Evolutionary conservation across 1,140 invertebrate genomes (phyloP), one percentile per base, ranked within the genome.

Genomic region (Babylonia areolata): DNA sequence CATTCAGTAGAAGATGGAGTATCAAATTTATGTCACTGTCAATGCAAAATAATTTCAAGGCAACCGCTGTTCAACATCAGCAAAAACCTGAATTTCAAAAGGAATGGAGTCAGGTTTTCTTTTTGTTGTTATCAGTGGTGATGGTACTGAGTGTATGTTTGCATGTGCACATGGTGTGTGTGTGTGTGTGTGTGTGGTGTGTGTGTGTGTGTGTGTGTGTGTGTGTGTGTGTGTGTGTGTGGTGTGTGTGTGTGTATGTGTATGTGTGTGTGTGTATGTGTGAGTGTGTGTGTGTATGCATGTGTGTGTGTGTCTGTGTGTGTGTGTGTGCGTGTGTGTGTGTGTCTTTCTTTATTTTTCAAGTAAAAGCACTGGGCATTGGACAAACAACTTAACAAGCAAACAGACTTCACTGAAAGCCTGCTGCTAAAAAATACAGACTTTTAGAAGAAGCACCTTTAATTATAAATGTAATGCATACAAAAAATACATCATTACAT

Each of bases 221-320:
- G 58, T 64, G 17, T 64, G 17, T 64, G 58, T 64, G 58, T 64
- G 58, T 64, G 58, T 2, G 58, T 64, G 58, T 54, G 39, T 42
- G n/a, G 40, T 42, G 15, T 80, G 78, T 80, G 35, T 46, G 51
- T 54, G 35, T 80, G 78, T 80, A 28, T 80, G 31, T 33, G 40
- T 80, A 2, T n/a, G 58, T 64, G 58, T 64, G 58, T 11, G 9
- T 1, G 9, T 3, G 2, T 23, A 37, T 46, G 40, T 46, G 39
- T 23, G n/a, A n/a, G 51, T 54, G 40, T 31, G 40, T 54, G 51
- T 40, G 78, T 9, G 78, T 40, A 37, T 33, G 40, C 31, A 6
- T n/a, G 37, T 64, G 78, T 80, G 46, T 2, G n/a, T 46, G 39
- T 31, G 35, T n/a, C 3, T 80, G 28, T 78, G 35, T 35, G 75